Evolutionary conservation across 92 coral and sea anemone genomes (phyloP).

Genomic region (Scolanthus callimorphus): DNA sequence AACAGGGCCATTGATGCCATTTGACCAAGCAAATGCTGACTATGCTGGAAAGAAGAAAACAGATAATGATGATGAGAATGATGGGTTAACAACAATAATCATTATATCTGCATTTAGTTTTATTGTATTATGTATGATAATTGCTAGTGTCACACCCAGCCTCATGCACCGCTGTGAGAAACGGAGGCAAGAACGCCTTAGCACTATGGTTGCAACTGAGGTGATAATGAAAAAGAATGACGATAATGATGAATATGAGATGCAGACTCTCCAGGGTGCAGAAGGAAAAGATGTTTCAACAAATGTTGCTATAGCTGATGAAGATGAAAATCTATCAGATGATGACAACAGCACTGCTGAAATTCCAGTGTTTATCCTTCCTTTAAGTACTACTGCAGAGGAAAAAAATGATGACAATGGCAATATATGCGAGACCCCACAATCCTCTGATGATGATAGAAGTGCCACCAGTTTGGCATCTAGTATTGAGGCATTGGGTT

Average conservation of each 20-base stretch:
- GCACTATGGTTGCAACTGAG: constrained; percentile 20
- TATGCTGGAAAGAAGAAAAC: constrained; percentile 2
- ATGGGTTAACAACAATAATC: constrained; percentile 63
- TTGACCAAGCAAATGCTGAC: not conserved
- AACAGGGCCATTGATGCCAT: constrained; percentile 15
- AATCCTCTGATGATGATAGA: not conserved
- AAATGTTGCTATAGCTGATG: constrained; percentile 29
- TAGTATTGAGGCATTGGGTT: constrained; percentile 7
- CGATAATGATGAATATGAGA: constrained; percentile 19
- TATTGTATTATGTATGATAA: constrained; percentile 66
- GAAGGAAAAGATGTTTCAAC: constrained; percentile 18
- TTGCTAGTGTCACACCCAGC: constrained; percentile 64
- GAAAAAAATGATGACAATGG: not conserved
- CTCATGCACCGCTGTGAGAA: constrained; percentile 58
- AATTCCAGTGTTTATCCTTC: not conserved
- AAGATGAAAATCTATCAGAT: constrained; percentile 11
- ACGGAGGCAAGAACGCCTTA: constrained; percentile 26
- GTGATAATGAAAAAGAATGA: constrained; percentile 8
- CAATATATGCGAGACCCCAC: constrained; percentile 5
- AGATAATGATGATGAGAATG: constrained; percentile 43
- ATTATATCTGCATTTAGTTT: constrained; percentile 64
- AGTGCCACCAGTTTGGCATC: not conserved
- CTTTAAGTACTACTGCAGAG: not conserved
- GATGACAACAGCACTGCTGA: not conserved
- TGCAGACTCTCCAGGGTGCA: constrained; percentile 9